Evolutionary conservation across 2,888 invertebrate species (phyloP).

Genomic region (Noctuana brunneofusca): DNA sequence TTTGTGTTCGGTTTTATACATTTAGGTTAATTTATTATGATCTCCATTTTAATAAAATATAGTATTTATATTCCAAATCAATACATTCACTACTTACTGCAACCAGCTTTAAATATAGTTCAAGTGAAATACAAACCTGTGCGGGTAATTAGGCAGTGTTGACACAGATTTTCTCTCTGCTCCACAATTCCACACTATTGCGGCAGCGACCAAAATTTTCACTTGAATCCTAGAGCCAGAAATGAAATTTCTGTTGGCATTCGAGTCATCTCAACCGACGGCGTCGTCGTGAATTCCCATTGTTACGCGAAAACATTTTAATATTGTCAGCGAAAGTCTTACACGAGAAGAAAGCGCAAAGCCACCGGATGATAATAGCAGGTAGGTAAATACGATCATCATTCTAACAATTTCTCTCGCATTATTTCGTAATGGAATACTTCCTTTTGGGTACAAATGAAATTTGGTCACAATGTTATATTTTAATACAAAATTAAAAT

Average conservation of each 20-base stretch:
- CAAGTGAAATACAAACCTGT: neutral
- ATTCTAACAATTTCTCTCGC: conserved; percentile 42
- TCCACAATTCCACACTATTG: conserved; percentile 6
- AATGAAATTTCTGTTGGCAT: conserved; percentile 36
- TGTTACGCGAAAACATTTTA: conserved; percentile 42
- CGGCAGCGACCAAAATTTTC: conserved; percentile 6
- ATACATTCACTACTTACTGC: too few relatives aligned
- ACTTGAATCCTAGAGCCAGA: conserved; percentile 24
- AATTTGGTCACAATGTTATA: neutral
- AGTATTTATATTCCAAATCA: too few relatives aligned
- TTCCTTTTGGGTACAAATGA: conserved; percentile 14
- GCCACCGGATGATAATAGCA: conserved; percentile 48
- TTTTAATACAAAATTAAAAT: conserved; percentile 2
- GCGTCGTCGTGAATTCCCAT: conserved; percentile 33
- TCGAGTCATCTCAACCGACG: conserved; percentile 30
- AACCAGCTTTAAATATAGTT: too few relatives aligned
- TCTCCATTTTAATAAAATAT: too few relatives aligned
- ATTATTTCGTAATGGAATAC: conserved; percentile 26
- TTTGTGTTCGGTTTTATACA: too few relatives aligned
- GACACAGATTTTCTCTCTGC: conserved; percentile 17
- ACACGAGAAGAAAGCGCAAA: conserved; percentile 65
- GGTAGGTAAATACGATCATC: conserved; percentile 57
- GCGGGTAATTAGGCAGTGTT: conserved; percentile 11
- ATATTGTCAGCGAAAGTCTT: conserved; percentile 48
- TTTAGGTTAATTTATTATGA: too few relatives aligned